These are phyloP conservation scores for Amphipyra tragopoginis DNA, from an alignment of 2,888 invertebrate genomes.

Conservation along the genomic window DNA sequence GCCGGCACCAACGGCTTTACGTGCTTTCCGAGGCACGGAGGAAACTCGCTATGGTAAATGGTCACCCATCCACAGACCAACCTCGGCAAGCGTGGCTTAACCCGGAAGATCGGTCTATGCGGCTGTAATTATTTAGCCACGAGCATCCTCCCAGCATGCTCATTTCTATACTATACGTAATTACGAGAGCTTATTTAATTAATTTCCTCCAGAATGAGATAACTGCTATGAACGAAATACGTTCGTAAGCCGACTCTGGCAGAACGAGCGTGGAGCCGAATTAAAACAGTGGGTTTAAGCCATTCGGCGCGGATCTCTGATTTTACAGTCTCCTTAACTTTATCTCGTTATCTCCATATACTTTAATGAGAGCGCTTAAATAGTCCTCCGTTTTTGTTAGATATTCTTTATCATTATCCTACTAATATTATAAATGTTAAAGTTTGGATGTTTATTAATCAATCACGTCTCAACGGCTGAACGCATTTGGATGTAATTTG, in stretches of 20 bases:
- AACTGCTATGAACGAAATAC: slow-evolving; percentile 48
- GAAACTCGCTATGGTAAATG: too few species aligned
- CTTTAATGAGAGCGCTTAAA: slow-evolving; percentile 47
- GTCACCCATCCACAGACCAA: too few species aligned
- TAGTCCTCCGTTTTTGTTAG: slow-evolving; percentile 13
- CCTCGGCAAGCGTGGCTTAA: too few species aligned
- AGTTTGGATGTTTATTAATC: too few species aligned
- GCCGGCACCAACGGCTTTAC: too few species aligned
- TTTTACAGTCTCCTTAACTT: slow-evolving; percentile 52
- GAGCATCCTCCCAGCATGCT: slow-evolving; percentile 21
- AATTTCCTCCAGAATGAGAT: slow-evolving; percentile 46
- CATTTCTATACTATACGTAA: slow-evolving; percentile 23
- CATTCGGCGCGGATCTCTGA: slow-evolving; percentile 50
- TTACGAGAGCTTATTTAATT: slow-evolving; percentile 48
- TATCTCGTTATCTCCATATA: slow-evolving; percentile 52
- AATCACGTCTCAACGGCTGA: too few species aligned
- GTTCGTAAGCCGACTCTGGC: slow-evolving; percentile 41
- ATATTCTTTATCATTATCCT: slow-evolving; percentile 15
- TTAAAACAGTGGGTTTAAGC: slow-evolving; percentile 48
- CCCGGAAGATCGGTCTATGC: too few species aligned
- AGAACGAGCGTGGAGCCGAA: slow-evolving; percentile 37
- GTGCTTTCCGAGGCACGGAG: too few species aligned
- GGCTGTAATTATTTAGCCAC: too few species aligned
- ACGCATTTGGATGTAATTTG: too few species aligned
- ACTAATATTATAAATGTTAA: too few species aligned